Conservation (phyloP, 2,113 vertebrate species). For the Xiphophorus maculatus region DNA sequence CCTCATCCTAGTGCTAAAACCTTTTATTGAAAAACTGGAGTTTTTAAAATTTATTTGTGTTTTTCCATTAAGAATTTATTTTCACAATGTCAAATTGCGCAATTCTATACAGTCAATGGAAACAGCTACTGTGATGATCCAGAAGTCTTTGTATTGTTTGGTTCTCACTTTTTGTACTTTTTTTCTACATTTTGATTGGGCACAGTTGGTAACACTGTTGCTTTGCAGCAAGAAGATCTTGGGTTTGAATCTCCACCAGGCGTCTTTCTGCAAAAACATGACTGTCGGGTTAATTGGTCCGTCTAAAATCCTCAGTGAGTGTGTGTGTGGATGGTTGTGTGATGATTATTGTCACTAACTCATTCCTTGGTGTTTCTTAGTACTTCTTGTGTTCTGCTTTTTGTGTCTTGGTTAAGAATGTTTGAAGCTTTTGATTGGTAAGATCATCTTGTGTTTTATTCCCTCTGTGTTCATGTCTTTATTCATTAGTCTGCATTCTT, state of each 20-base stretch:
- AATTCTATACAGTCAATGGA: too few species aligned
- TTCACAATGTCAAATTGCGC: too few species aligned
- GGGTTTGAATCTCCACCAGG: too few species aligned
- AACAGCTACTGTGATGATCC: not conserved
- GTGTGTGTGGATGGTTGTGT: not conserved
- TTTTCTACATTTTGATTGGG: not conserved
- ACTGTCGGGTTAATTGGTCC: too few species aligned
- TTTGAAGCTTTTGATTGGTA: not conserved
- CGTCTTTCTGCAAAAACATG: too few species aligned
- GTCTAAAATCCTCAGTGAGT: too few species aligned
- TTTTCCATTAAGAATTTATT: too few species aligned
- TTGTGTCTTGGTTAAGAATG: not conserved
- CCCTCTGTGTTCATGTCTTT: not conserved
- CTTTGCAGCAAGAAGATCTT: too few species aligned
- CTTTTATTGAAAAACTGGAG: too few species aligned
- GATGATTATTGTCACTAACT: not conserved
- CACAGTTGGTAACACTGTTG: too few species aligned
- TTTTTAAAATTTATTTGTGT: too few species aligned
- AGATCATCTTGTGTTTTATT: not conserved
- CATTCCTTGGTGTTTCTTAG: not conserved
- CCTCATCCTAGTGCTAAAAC: too few species aligned
- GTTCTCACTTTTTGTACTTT: not conserved
- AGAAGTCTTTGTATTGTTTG: not conserved
- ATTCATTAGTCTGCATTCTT: not conserved
- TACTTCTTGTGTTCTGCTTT: not conserved